Base-by-base conservation (phyloP, 2,888 invertebrate genomes). In the Pollenia angustigena region DNA sequence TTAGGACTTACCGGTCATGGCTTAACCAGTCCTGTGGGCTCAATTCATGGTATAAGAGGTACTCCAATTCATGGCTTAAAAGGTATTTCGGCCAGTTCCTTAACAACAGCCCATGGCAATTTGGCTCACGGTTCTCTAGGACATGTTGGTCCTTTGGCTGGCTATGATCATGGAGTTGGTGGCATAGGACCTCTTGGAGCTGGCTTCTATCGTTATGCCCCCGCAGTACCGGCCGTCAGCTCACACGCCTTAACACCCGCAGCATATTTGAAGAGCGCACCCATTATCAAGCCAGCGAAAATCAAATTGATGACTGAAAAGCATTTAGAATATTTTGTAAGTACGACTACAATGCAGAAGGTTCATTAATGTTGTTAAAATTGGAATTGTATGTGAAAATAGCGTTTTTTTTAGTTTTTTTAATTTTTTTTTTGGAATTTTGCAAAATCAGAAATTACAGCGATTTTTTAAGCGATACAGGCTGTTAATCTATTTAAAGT, bases 271-370 rank as follows among this genome's bases (percentile, higher is more conserved):
- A 93, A 93, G 88, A 89, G 92, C n/a, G 90, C 93, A 1, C 91
- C 92, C n/a, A 89, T 93, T 71, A 89, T 92, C n/a, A 89, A 93
- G 85, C 90, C 91, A 3, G 92, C 93, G 18, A 90, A 93, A 18
- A 92, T 93, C 23, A 95, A 95, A 91, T 94, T 95, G 89, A 94
- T 94, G n/a, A 94, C 94, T 89, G 94, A 94, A 12, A 95, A 95
- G 82, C 95, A 95, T 91, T 91, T 95, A 89, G 95, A 95, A 90
- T 95, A 95, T 90, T 95, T 95, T 90, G 95, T 95, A 91, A 95
- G 95, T 94, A 84, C 42, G 12, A 40, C 6, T 6, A 40, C 2
- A 16, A 2, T 4, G 42, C 10, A 48, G 7, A 48, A 48, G 11
- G 12, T 10, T 0, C 4, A 0, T 12, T 32, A 2, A 18, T 16